Base-by-base conservation (phyloP, 1,140 invertebrate genomes). In the Kradibia gibbosae region DNA sequence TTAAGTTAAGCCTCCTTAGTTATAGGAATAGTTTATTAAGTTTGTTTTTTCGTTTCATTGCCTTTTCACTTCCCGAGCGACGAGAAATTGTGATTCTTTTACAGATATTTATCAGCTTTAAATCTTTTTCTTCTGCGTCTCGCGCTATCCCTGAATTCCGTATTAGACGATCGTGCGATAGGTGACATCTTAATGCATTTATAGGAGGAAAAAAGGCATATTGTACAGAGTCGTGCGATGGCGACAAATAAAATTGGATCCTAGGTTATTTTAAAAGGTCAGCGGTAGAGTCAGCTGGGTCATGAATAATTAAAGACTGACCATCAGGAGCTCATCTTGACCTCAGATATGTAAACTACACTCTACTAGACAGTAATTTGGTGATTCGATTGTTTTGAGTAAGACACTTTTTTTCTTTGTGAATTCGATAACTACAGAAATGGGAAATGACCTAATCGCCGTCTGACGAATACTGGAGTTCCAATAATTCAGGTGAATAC, bases 301-400 rank as follows among this genome's bases (percentile, higher is more conserved):
- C 57, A 17, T 22, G 28, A 60, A 57, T 22, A 25, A 45, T 65
- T 39, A 28, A 8, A 45, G 11, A 60, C 71, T 74, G 78, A 48
- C 55, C 57, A 45, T 50, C 78, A 34, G n/a, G n/a, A n/a, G 39
- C 34, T 42, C 17, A 31, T 45, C 39, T 20, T 34, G 72, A 81
- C 67, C 67, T 70, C 31, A 75, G 50, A 81, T 81, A 75, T 81
- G 79, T 60, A 76, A 81, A 76, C 72, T 55, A 57, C 70, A 81
- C 28, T 36, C 4, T 31, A 25, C 53, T 25, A 50, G 60, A 65
- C 0, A 45, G 48, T 25, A n/a, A 22, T 20, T 11, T 20, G 25
- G 45, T 53, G 80, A 81, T 81, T 76, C 60, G 76, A 81, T 71
- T 76, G 80, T 76, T 73, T 73, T 70, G 80, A 81, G 62, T 34